These are phyloP conservation scores for Zaprionus bogoriensis DNA, from an alignment of 2,888 invertebrate species.

Conservation along the genomic window DNA sequence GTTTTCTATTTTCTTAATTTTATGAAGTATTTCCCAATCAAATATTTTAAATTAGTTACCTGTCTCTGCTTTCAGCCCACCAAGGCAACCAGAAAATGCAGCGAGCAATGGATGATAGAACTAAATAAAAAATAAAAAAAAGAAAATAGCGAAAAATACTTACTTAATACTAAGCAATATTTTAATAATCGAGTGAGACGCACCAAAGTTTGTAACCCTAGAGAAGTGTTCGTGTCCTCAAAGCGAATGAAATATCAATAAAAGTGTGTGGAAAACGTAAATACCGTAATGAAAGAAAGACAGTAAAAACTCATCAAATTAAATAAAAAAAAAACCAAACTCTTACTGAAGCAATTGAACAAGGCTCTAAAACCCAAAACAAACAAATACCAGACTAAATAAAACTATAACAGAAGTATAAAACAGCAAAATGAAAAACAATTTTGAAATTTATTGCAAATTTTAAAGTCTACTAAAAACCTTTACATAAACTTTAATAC, in stretches of 20 bases:
- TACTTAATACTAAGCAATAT: constrained; percentile 68
- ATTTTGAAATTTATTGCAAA: constrained; percentile 50
- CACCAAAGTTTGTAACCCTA: constrained; percentile 24
- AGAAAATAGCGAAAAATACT: constrained; percentile 27
- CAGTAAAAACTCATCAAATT: neutral
- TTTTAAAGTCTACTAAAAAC: constrained; percentile 24
- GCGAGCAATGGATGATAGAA: constrained; percentile 49
- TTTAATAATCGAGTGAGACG: constrained; percentile 69
- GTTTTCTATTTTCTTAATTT: neutral
- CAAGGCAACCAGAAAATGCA: constrained; percentile 15
- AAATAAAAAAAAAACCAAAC: constrained; percentile 25
- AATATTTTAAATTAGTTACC: neutral
- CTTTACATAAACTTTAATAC: constrained; percentile 32
- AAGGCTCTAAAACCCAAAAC: constrained; percentile 41
- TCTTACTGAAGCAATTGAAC: constrained; percentile 55
- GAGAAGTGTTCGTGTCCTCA: constrained; percentile 17
- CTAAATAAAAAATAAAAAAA: constrained; percentile 32
- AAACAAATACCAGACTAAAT: constrained; percentile 22
- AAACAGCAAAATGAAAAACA: constrained; percentile 3
- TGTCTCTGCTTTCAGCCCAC: constrained; percentile 24
- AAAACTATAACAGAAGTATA: constrained; percentile 7
- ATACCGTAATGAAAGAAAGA: neutral
- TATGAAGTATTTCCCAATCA: neutral
- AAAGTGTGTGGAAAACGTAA: constrained; percentile 32
- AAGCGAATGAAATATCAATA: constrained; percentile 2